Evolutionary conservation across 1,140 invertebrate species (phyloP).

Genomic region (Trichonephila inaurata): DNA sequence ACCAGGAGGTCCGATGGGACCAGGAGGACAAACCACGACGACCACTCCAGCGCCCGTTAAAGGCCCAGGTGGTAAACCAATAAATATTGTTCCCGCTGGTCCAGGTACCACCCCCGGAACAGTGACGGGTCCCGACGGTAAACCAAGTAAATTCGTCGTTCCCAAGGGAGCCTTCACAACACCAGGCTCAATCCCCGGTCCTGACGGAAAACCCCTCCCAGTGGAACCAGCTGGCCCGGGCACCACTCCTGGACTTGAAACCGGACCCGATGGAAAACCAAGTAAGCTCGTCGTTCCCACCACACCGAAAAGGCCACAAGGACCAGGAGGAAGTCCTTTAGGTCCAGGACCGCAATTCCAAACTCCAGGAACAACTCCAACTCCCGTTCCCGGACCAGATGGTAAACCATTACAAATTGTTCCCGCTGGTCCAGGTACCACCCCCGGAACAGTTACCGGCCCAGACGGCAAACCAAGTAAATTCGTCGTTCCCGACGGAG

Average conservation of each 20-base stretch:
- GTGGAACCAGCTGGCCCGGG: slow-evolving; percentile 10
- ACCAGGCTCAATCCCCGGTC: background rate
- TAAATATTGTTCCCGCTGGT: no score
- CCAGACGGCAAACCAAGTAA: background rate
- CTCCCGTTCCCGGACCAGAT: background rate
- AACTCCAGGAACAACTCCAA: background rate
- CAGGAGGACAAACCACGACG: no score
- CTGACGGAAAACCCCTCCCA: slow-evolving; percentile 17
- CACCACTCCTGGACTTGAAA: slow-evolving; percentile 29
- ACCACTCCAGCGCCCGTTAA: no score
- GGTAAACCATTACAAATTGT: slow-evolving; percentile 13
- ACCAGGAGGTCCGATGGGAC: no score
- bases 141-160: background rate
- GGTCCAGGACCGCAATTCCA: background rate
- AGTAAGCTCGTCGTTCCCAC: background rate
- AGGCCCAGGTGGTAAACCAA: no score
- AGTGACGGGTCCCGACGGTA: slow-evolving; percentile 1
- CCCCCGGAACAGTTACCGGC: slow-evolving; percentile 8
- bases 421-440: slow-evolving; percentile 32
- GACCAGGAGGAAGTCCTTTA: background rate
- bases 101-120: no score
- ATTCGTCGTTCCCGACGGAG: background rate
- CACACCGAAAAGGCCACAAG: background rate
- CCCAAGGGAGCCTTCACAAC: slow-evolving; percentile 11
- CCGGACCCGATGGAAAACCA: slow-evolving; percentile 10